Percentiles rank a stretch among this genome's conserved stretches.
These are phyloP conservation scores for Marronus borbonicus DNA, from an alignment of 2,888 invertebrate species.

Conservation along the genomic window DNA sequence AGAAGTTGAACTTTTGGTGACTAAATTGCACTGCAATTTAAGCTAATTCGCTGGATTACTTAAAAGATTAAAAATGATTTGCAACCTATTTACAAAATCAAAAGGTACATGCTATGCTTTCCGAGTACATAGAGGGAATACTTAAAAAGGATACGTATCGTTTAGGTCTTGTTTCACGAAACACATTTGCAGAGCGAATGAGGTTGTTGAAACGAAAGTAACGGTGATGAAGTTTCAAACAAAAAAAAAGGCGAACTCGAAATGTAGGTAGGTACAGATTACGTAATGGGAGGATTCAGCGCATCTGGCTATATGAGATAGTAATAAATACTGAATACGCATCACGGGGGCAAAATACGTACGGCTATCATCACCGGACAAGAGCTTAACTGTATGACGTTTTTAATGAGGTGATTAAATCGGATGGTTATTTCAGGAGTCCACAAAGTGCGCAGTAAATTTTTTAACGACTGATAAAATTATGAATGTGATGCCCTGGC, in stretches of 20 bases:
- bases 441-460: slow-evolving; percentile 60
- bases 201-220: slow-evolving; percentile 25
- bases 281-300: slow-evolving; percentile 32
- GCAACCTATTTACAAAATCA: not conserved
- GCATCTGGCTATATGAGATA: slow-evolving; percentile 42
- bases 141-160: slow-evolving; percentile 6
- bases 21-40: not conserved
- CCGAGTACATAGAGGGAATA: slow-evolving; percentile 11
- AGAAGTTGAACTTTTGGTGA: too few species aligned
- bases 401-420: slow-evolving; percentile 59
- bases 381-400: slow-evolving; percentile 49
- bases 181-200: slow-evolving; percentile 5
- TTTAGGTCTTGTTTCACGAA: slow-evolving; percentile 24
- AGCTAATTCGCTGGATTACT: not conserved
- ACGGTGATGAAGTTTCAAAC: slow-evolving; percentile 36
- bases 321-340: slow-evolving; percentile 44
- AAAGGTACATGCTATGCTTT: not conserved
- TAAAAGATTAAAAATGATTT: not conserved
- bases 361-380: slow-evolving; percentile 40
- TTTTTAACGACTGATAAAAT: slow-evolving; percentile 59
- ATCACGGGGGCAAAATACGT: slow-evolving; percentile 27
- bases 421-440: slow-evolving; percentile 57
- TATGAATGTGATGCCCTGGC: slow-evolving; percentile 41
- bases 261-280: slow-evolving; percentile 32
- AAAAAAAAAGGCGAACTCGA: not conserved